Conservation (phyloP, 2,113 vertebrate species). For the Catagonus wagneri region DNA sequence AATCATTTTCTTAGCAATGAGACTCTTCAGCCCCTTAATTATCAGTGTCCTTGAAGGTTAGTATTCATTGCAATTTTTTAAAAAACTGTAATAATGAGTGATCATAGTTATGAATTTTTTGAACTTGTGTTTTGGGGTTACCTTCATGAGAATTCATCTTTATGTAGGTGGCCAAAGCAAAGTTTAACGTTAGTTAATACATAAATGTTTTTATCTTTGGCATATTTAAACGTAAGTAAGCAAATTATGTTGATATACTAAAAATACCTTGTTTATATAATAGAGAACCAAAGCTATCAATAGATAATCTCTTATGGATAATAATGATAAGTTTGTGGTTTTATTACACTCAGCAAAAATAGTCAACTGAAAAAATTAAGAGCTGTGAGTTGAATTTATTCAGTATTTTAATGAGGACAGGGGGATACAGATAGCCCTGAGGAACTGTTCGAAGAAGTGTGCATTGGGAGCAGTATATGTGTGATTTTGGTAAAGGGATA, state of each 20-base stretch:
- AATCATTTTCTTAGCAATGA: slow-evolving; percentile 56
- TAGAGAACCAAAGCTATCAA: not conserved
- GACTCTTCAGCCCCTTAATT: not conserved
- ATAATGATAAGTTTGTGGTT: not conserved
- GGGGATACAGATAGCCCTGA: not conserved
- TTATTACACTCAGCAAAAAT: not conserved
- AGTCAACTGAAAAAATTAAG: not conserved
- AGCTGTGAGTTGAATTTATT: not conserved
- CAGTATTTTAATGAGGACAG: not conserved
- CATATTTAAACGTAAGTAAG: not conserved
- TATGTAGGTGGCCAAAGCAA: not conserved
- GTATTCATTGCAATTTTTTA: not conserved
- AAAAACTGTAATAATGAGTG: not conserved
- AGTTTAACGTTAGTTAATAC: not conserved
- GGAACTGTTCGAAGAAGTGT: not conserved
- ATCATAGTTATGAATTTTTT: not conserved
- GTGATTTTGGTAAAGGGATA: not conserved
- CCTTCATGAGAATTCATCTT: not conserved
- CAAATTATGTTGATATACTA: not conserved
- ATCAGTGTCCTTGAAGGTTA: slow-evolving; percentile 35
- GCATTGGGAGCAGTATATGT: not conserved
- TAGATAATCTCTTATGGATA: not conserved
- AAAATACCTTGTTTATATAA: not conserved
- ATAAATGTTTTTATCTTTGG: not conserved
- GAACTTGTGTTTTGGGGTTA: slow-evolving; percentile 1